Evolutionary conservation across 2,888 invertebrate genomes (phyloP).

Genomic region (Megalurothrips usitatus): DNA sequence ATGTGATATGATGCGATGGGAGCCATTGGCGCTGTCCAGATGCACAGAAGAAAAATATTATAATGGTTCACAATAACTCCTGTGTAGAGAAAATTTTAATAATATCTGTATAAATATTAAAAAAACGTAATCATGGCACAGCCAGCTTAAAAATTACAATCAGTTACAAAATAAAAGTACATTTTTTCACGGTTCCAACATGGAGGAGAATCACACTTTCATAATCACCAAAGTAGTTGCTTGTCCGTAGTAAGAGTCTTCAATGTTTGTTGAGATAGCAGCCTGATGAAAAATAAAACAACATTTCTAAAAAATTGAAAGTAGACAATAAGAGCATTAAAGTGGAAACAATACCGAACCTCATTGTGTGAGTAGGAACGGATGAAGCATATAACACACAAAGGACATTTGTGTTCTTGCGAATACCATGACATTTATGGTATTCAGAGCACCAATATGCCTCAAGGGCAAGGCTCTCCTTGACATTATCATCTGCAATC

Average conservation of each 20-base stretch:
- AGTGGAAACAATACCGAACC: conserved; percentile 46
- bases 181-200: background rate
- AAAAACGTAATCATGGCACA: background rate
- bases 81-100: background rate
- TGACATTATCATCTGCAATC: conserved; percentile 32
- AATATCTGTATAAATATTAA: background rate
- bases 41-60: too few relatives aligned
- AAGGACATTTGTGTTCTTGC: conserved; percentile 61
- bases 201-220: background rate
- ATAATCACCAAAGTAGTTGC: conserved; percentile 62
- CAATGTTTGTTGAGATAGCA: conserved; percentile 61
- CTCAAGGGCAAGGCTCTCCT: conserved; percentile 50
- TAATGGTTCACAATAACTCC: background rate
- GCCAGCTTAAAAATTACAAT: background rate
- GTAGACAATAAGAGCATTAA: background rate
- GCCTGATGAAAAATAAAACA: conserved; percentile 44
- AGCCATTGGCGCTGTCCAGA: too few relatives aligned
- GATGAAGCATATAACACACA: conserved; percentile 69
- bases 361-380: conserved; percentile 72
- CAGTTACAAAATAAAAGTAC: background rate
- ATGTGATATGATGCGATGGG: too few relatives aligned
- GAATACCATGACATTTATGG: conserved; percentile 76
- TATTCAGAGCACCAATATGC: conserved; percentile 82
- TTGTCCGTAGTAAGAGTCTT: conserved; percentile 61
- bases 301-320: conserved; percentile 23